Evolutionary conservation across 1,140 invertebrate species (phyloP), one percentile per base, ranked within the genome.

Genomic region (Listronotus bonariensis): DNA sequence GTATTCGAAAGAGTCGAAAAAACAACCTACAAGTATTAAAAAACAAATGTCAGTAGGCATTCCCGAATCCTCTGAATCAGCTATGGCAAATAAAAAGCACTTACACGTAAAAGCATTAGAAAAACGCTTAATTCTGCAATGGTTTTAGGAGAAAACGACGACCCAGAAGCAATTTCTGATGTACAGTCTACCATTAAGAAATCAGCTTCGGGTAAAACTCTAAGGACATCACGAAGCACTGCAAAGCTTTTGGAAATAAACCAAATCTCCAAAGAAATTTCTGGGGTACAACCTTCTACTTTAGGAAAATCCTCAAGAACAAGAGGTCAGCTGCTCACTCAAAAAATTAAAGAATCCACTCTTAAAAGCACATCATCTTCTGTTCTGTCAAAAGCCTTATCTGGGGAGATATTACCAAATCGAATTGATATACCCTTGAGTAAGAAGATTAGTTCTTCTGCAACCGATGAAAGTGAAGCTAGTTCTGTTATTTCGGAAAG

Each of bases 331-430:
- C 12, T 56, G 38, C 26, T 56, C 2, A 45, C 54, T 14, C 9
- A 57, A 26, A 45, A 57, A 46, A 57, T 46, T n/a, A 57, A 48
- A 48, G 31, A 46, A 32, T 57, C 55, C n/a, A 12, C 45, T 18
- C 15, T 26, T 7, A 17, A 48, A 17, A 48, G 5, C 17, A 6
- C 5, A 6, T 12, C 15, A 12, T 11, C 9, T 18, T 1, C 18
- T 20, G 2, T 9, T 6, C 10, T 10, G 3, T 26, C 15, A 17
- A 48, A 48, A 12, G 10, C 0, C 8, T 20, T 48, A 1, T 14
- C 10, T 12, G 45, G 10, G 9, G 45, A 20, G 15, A 4, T 48
- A 10, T 9, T 48, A 10, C 9, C 15, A 48, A 6, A 17, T 6
- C 15, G 18, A 1, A 43, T 14, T 7, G 5, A 5, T 14, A 48